A percentile compares a stretch with the other conserved stretches of the same genome.
Conservation (phyloP, 2,113 vertebrate genomes). For the Tyrannus savana region DNA sequence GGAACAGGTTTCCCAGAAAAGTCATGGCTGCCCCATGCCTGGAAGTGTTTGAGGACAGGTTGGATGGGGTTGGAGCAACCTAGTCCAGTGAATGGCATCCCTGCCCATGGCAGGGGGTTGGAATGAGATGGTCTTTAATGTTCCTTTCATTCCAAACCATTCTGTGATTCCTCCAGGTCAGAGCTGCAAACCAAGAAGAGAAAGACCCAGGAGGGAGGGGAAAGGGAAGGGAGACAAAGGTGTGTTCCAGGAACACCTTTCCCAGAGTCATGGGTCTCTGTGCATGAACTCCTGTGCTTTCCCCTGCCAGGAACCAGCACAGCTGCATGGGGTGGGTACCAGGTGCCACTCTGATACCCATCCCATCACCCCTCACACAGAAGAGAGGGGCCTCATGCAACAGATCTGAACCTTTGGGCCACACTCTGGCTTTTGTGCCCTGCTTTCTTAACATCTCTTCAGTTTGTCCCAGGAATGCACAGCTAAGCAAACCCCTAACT, state of each 20-base stretch:
- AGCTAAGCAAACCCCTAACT: neutral
- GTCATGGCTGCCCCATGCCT: neutral
- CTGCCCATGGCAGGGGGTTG: neutral
- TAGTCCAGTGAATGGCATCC: neutral
- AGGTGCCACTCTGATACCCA: neutral
- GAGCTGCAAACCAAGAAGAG: neutral
- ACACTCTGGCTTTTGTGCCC: neutral
- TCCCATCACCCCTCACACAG: neutral
- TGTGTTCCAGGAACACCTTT: neutral
- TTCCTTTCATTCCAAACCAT: neutral
- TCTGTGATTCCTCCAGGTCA: neutral
- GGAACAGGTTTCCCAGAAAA: neutral
- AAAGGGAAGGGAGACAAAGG: neutral
- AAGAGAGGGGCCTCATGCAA: neutral
- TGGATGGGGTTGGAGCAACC: neutral
- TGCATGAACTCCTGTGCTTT: neutral
- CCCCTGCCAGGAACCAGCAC: constrained; percentile 18
- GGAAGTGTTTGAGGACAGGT: neutral
- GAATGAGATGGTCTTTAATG: neutral
- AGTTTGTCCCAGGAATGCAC: neutral
- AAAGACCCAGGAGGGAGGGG: neutral
- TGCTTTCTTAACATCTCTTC: neutral
- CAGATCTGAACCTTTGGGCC: neutral
- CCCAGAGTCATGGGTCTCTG: neutral
- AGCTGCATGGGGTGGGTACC: neutral